phyloP scores from a whole-genome alignment of 2,113 vertebrate species.

The Pleuronectes platessa region DNA sequence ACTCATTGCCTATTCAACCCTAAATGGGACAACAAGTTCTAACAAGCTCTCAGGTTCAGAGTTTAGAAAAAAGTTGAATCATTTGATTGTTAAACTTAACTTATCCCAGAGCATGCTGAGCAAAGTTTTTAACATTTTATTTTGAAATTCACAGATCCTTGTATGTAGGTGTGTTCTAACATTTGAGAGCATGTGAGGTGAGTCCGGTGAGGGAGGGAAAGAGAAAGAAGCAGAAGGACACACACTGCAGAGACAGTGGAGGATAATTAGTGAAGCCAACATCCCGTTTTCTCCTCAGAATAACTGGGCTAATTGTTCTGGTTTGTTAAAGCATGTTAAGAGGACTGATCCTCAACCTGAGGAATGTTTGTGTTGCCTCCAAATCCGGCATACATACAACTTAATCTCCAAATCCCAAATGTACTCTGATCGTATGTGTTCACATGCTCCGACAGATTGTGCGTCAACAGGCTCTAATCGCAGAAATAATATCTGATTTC shows the following conservation, averaged over 20 bases:
- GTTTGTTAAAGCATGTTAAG: conserved; percentile 56
- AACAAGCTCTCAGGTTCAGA: conserved; percentile 13
- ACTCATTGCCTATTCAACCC: conserved; percentile 20
- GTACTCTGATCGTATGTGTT: neutral
- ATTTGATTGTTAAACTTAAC: neutral
- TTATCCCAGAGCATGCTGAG: neutral
- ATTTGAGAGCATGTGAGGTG: neutral
- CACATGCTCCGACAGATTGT: neutral
- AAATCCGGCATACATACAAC: conserved; percentile 25
- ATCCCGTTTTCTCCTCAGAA: conserved; percentile 55
- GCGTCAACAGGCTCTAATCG: neutral
- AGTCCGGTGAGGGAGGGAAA: conserved; percentile 11
- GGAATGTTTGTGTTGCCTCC: conserved; percentile 57
- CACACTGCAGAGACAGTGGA: conserved; percentile 15
- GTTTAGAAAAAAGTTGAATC: neutral
- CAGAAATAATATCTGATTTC: neutral
- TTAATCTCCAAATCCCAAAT: conserved; percentile 4
- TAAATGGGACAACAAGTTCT: conserved; percentile 33
- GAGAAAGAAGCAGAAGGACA: conserved; percentile 33
- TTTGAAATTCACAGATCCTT: conserved; percentile 2
- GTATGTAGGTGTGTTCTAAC: neutral
- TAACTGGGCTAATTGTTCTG: conserved; percentile 70
- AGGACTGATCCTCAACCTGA: conserved; percentile 53
- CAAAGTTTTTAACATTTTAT: conserved; percentile 14
- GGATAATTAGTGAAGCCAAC: conserved; percentile 61